Base-by-base conservation (phyloP, 2,888 invertebrate species). In the Nesidiocoris tenuis region DNA sequence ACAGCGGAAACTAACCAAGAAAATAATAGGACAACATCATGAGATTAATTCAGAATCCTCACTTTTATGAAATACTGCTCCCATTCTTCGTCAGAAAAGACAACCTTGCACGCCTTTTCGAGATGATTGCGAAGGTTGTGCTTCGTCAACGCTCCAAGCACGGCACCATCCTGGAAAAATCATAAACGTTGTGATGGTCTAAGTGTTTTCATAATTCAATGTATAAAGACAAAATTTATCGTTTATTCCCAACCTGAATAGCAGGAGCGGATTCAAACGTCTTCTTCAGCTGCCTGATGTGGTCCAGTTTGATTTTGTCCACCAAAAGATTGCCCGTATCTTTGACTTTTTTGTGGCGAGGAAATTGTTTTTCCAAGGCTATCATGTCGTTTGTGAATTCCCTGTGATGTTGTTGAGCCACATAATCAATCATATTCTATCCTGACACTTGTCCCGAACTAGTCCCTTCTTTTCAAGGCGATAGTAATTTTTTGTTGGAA, bases 41-140 rank as follows among this genome's bases (percentile, higher is more conserved):
- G n/a, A n/a, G n/a, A n/a, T n/a, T n/a, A n/a, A n/a, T n/a, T n/a
- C n/a, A n/a, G n/a, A n/a, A n/a, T n/a, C 3, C 24, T 61, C n/a
- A 74, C 74, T 39, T 74, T 65, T 3, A 74, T 74, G 24, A 74
- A 74, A 25, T 65, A n/a, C 24, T 65, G 18, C 17, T 66, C 65
- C 74, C 74, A 74, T 17, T 74, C 65, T 64, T 55, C 65, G 17
- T 74, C 74, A 17, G 9, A 57, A 18, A 65, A 65, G 3, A 9
- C n/a, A 12, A 25, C 61, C n/a, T 57, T 24, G 23, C 65, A 74
- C 9, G 39, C 22, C 22, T 23, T 55, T 57, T 74, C 72, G 16
- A 72, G 7, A 1, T 54, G n/a, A 12, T 1, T 9, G n/a, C 63
- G 7, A 25, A 72, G 23, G n/a, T 72, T 39, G 25, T 63, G 2